A percentile compares a stretch with the other conserved stretches of the same genome.
Conservation (phyloP, 1,140 invertebrate species). For the Ganaspis sp. region DNA sequence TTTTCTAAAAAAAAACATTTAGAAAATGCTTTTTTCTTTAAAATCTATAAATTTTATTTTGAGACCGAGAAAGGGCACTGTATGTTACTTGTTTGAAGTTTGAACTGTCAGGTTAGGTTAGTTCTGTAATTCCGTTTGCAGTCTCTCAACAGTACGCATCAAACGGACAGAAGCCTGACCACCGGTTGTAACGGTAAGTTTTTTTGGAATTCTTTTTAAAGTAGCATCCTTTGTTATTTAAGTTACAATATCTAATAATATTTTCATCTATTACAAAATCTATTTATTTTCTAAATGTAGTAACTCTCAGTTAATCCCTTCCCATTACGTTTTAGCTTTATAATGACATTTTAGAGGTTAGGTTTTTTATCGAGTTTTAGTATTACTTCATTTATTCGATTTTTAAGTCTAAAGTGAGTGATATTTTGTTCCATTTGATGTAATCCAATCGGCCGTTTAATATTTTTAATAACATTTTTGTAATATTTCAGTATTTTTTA, state of each 20-base stretch:
- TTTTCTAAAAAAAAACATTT: neutral
- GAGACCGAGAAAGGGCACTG: neutral
- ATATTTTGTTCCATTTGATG: neutral
- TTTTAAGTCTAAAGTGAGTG: neutral
- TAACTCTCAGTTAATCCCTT: neutral
- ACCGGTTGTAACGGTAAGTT: constrained; percentile 30
- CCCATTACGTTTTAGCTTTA: neutral
- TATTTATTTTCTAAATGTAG: neutral
- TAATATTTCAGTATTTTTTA: neutral
- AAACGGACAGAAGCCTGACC: constrained; percentile 10
- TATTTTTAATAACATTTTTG: neutral
- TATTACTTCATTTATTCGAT: neutral
- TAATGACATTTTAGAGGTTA: constrained; percentile 10
- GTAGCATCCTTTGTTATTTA: neutral
- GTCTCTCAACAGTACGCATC: neutral
- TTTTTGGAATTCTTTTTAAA: constrained; percentile 1
- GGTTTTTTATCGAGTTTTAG: neutral
- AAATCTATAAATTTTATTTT: neutral
- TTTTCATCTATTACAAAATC: neutral
- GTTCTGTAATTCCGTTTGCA: neutral
- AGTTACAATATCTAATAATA: neutral
- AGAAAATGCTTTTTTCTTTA: neutral
- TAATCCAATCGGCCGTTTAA: neutral
- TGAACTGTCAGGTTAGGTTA: neutral
- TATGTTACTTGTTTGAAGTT: neutral